Conservation (phyloP, 2,888 invertebrate genomes). For the Morpho deidamia region DNA sequence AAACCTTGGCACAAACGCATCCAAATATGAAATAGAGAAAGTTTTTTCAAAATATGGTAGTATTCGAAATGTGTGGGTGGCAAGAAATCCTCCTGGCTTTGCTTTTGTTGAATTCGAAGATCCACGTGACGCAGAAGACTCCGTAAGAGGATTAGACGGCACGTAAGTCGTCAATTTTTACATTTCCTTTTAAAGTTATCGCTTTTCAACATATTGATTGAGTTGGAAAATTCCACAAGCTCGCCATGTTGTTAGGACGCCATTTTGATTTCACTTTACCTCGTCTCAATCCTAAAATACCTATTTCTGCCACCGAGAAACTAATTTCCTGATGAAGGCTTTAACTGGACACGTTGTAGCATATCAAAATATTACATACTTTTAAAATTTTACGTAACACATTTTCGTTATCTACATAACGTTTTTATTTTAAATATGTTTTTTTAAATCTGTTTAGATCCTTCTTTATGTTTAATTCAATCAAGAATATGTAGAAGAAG, state of each 20-base stretch:
- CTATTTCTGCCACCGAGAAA: too few species aligned
- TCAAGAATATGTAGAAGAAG: too few species aligned
- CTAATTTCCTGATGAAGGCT: too few species aligned
- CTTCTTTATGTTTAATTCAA: too few species aligned
- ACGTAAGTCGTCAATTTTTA: conserved; percentile 52
- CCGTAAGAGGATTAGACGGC: conserved; percentile 89
- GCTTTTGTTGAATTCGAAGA: conserved; percentile 95
- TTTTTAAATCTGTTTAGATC: too few species aligned
- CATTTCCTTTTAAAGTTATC: not conserved
- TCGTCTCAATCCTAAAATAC: not conserved
- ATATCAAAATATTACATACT: too few species aligned
- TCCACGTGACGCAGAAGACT: conserved; percentile 91
- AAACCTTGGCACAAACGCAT: conserved; percentile 93
- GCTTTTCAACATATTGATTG: not conserved
- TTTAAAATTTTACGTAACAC: too few species aligned
- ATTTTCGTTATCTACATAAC: too few species aligned
- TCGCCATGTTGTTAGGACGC: conserved; percentile 21
- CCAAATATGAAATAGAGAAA: conserved; percentile 92
- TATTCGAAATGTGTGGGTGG: conserved; percentile 95
- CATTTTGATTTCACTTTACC: conserved; percentile 22
- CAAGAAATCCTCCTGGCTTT: conserved; percentile 94
- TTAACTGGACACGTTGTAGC: too few species aligned
- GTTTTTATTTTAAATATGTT: too few species aligned
- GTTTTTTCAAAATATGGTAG: conserved; percentile 93
- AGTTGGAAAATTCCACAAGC: not conserved